These are phyloP conservation scores for Protonemura montana DNA, from an alignment of 2,888 invertebrate species.

Conservation along the genomic window DNA sequence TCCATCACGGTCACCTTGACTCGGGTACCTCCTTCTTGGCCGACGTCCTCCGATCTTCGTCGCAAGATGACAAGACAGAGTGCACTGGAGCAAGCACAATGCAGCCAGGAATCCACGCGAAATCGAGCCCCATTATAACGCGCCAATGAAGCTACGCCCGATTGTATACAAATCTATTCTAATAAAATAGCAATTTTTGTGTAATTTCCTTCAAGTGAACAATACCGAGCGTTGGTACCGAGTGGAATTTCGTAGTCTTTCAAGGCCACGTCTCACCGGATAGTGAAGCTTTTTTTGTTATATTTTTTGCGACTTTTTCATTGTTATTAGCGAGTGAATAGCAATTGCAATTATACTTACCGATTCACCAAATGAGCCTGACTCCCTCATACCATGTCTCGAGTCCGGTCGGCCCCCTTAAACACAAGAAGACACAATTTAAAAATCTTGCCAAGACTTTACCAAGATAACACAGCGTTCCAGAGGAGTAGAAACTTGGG, in stretches of 20 bases:
- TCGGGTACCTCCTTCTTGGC: background rate
- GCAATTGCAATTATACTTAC: conserved; percentile 62
- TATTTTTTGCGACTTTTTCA: background rate
- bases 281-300: background rate
- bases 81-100: background rate
- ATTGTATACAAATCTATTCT: background rate
- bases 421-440: conserved; percentile 59
- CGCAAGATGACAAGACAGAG: background rate
- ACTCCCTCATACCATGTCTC: conserved; percentile 89
- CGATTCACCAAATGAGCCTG: conserved; percentile 83
- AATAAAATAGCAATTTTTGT: conserved; percentile 3
- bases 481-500: background rate
- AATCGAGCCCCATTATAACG: background rate
- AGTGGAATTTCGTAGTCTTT: background rate
- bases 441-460: too few relatives aligned
- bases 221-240: background rate
- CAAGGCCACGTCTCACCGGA: background rate
- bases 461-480: background rate
- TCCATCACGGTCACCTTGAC: background rate
- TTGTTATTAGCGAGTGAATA: background rate
- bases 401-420: conserved; percentile 74
- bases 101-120: background rate
- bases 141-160: background rate
- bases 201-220: background rate
- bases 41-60: background rate